Evolutionary conservation across 2,888 invertebrate genomes (phyloP).

Genomic region (Coenonympha arcania): DNA sequence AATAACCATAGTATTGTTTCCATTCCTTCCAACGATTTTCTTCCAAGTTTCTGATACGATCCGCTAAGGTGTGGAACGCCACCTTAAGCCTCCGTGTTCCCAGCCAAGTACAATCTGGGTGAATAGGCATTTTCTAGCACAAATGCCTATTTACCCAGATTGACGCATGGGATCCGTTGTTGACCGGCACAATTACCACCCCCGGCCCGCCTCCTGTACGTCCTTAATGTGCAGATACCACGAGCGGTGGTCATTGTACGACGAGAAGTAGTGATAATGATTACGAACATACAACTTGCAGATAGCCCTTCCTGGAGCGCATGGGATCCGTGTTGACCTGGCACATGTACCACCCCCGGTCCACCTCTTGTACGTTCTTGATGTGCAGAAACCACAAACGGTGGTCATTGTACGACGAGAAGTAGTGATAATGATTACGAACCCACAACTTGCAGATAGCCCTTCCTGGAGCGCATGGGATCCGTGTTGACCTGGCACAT

Average conservation of each 20-base stretch:
- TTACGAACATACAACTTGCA: slow-evolving; percentile 87
- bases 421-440: neutral
- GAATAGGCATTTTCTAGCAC: too few relatives aligned
- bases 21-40: too few relatives aligned
- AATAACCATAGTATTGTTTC: too few relatives aligned
- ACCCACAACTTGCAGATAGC: slow-evolving; percentile 94
- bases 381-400: slow-evolving; percentile 94
- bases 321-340: slow-evolving; percentile 96
- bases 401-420: slow-evolving; percentile 87
- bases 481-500: slow-evolving; percentile 96
- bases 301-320: slow-evolving; percentile 89
- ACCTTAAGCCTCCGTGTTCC: too few relatives aligned
- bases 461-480: slow-evolving; percentile 92
- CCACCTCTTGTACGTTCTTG: slow-evolving; percentile 88
- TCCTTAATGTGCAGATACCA: slow-evolving; percentile 93
- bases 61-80: too few relatives aligned
- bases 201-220: slow-evolving; percentile 89
- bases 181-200: slow-evolving; percentile 95
- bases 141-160: too few relatives aligned
- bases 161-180: slow-evolving; percentile 96
- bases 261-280: slow-evolving; percentile 34
- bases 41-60: too few relatives aligned
- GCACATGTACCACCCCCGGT: slow-evolving; percentile 94
- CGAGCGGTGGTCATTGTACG: slow-evolving; percentile 91
- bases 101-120: too few relatives aligned